Evolutionary conservation across 2,113 vertebrate species (phyloP), one percentile per base, ranked within the genome.

Genomic region (Talpa occidentalis): DNA sequence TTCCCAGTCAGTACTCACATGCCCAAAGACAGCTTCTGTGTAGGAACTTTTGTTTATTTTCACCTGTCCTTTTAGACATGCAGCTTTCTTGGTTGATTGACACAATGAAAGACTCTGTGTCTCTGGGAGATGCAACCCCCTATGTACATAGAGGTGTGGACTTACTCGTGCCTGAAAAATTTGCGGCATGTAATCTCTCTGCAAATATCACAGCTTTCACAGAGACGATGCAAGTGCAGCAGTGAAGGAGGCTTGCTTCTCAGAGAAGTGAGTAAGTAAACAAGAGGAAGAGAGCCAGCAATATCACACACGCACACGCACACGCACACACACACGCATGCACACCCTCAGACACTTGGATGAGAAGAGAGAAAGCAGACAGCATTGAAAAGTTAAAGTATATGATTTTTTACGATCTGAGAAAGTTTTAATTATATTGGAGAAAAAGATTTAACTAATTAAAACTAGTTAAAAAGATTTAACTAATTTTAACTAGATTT

Each of bases 371-470:
- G 28, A 89, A 64, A 67, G 79, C 7, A 49, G 11, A 37, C 10
- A 62, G 15, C n/a, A 70, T 15, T 40, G 5, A 72, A 82, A 95
- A 73, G 54, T 37, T 35, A 64, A 79, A 16, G 21, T 79, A 47
- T 83, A 14, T 91, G 28, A 60, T 42, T 91, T 93, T 95, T 80
- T 21, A 78, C 35, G 91, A 73, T n/a, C 10, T 15, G 78, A 74
- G 49, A 47, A 37, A 69, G 40, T 10, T 52, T 87, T 87, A 66
- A 88, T 49, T 64, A 74, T 70, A 42, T 21, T 12, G n/a, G 88
- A 82, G 52, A 69, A 89, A 69, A 93, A 19, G 28, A 35, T 40
- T 81, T 26, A 60, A 69, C 44, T 37, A 49, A 49, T 54, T n/a
- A n/a, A n/a, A n/a, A n/a, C n/a, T n/a, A n/a, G n/a, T n/a, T n/a